Evolutionary conservation across 1,140 invertebrate species (phyloP).

Genomic region (Neodiprion pinetum): DNA sequence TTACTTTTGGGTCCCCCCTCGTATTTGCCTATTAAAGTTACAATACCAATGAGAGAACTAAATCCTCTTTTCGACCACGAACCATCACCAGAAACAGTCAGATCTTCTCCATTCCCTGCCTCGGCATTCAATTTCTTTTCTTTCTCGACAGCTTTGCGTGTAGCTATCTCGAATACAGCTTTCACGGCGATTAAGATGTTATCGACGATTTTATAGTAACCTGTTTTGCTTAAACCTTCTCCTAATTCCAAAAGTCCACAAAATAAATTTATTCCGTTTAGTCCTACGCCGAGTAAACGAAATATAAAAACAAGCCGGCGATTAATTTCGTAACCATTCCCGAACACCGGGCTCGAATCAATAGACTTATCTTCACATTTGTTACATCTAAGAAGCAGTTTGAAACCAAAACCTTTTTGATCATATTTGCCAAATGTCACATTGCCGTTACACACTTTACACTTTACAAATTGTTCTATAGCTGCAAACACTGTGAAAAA

Average conservation of each 20-base stretch:
- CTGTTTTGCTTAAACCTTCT: background rate
- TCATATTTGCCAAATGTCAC: background rate
- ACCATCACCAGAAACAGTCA: slow-evolving; percentile 34
- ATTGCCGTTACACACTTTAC: background rate
- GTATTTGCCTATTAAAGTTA: slow-evolving; percentile 24
- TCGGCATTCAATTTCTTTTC: slow-evolving; percentile 12
- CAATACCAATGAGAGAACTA: slow-evolving; percentile 23
- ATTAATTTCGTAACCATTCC: slow-evolving; percentile 4
- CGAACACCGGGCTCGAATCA: background rate
- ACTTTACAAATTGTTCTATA: background rate
- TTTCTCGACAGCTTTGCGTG: slow-evolving; percentile 2
- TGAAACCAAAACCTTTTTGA: background rate
- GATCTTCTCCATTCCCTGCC: slow-evolving; percentile 8
- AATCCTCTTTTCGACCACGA: slow-evolving; percentile 32
- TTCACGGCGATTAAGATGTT: background rate
- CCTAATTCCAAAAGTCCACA: slow-evolving; percentile 1
- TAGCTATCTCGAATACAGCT: background rate
- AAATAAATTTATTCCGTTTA: background rate
- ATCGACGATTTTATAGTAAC: background rate
- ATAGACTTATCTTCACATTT: background rate
- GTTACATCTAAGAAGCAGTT: background rate
- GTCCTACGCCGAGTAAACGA: background rate
- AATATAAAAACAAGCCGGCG: background rate
- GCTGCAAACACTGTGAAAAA: background rate
- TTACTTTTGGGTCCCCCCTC: no score